These are phyloP conservation scores for Cosmia pyralina DNA, from an alignment of 2,888 invertebrate species.

Conservation along the genomic window DNA sequence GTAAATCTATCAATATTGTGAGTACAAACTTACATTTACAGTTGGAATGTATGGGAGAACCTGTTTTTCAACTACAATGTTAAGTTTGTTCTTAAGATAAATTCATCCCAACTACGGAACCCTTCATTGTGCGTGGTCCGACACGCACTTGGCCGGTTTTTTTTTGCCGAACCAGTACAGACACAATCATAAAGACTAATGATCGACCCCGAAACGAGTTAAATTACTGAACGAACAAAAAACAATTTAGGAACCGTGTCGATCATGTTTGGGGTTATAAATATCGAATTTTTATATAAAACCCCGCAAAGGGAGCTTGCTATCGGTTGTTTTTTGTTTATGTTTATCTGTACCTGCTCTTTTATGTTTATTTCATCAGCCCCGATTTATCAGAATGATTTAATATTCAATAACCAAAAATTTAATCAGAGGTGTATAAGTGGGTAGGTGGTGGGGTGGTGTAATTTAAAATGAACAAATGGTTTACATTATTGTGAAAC, in stretches of 20 bases:
- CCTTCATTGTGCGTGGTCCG: too few relatives aligned
- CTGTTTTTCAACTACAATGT: too few relatives aligned
- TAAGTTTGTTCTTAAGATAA: too few relatives aligned
- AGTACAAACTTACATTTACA: too few relatives aligned
- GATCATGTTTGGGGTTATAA: slow-evolving; percentile 34
- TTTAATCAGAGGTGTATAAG: slow-evolving; percentile 7
- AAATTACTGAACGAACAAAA: slow-evolving; percentile 48
- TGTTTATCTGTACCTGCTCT: slow-evolving; percentile 8
- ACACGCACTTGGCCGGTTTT: too few relatives aligned
- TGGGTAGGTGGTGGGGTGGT: too few relatives aligned
- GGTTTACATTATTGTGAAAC: neutral
- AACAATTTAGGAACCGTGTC: slow-evolving; percentile 44
- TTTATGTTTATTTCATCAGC: slow-evolving; percentile 35
- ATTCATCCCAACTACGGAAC: too few relatives aligned
- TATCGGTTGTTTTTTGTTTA: slow-evolving; percentile 26
- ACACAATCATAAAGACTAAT: slow-evolving; percentile 56
- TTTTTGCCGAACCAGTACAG: slow-evolving; percentile 38
- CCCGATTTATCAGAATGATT: slow-evolving; percentile 20
- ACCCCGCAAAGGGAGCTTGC: slow-evolving; percentile 21
- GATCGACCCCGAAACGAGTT: slow-evolving; percentile 48
- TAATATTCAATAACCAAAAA: slow-evolving; percentile 32
- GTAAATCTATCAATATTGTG: too few relatives aligned
- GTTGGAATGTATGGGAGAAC: too few relatives aligned
- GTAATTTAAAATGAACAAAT: slow-evolving; percentile 28
- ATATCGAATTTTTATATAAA: slow-evolving; percentile 42